Conservation (phyloP, 2,888 invertebrate species). For the Lissocephala sabroskyi region DNA sequence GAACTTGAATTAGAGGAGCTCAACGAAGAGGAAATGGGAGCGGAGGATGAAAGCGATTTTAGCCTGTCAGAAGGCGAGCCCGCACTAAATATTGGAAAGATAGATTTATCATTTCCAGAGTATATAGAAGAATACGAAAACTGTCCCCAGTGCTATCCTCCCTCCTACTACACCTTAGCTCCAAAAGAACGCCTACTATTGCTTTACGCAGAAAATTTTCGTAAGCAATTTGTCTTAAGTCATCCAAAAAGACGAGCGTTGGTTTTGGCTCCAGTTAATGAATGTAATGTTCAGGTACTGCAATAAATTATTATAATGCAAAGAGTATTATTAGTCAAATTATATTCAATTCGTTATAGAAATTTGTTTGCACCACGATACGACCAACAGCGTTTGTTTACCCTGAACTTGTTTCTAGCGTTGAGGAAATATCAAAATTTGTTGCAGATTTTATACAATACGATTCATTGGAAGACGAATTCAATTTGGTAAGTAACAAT, state of each 20-base stretch:
- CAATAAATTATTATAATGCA: neutral
- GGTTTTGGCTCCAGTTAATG: conserved; percentile 82
- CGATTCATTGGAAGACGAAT: conserved; percentile 79
- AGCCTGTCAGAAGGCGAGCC: conserved; percentile 50
- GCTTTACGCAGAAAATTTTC: conserved; percentile 85
- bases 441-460: conserved; percentile 85
- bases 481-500: conserved; percentile 83
- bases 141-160: conserved; percentile 77
- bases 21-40: conserved; percentile 25
- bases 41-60: conserved; percentile 20
- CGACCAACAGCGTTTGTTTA: conserved; percentile 84
- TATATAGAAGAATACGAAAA: conserved; percentile 60
- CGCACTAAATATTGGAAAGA: conserved; percentile 47
- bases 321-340: neutral
- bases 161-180: conserved; percentile 78
- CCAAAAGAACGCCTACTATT: conserved; percentile 81
- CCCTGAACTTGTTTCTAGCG: conserved; percentile 76
- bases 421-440: conserved; percentile 82
- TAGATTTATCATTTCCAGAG: conserved; percentile 70
- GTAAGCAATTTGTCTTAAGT: conserved; percentile 78
- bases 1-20: conserved; percentile 24
- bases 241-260: conserved; percentile 78
- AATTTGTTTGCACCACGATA: conserved; percentile 90
- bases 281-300: conserved; percentile 82
- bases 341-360: conserved; percentile 74